These are phyloP conservation scores for Plectropomus leopardus DNA, from an alignment of 2,113 vertebrate genomes.

Conservation along the genomic window DNA sequence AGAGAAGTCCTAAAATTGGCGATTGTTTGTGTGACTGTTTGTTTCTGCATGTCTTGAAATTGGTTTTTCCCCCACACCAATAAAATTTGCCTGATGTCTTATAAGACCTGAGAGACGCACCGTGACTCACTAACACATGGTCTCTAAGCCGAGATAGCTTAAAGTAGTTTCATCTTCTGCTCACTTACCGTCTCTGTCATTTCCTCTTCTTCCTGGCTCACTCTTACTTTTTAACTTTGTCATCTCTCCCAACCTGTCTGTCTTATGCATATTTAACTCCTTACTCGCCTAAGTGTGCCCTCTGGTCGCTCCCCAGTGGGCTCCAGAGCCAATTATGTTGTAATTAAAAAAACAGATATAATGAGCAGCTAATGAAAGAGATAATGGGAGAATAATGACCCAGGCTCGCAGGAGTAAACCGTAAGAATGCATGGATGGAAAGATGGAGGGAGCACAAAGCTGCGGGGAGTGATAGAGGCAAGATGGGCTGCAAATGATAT, in stretches of 20 bases:
- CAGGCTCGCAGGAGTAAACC: neutral
- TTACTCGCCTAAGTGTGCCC: neutral
- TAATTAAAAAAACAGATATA: slow-evolving; percentile 69
- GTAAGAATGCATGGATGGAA: slow-evolving; percentile 3
- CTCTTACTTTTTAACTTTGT: slow-evolving; percentile 25
- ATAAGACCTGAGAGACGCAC: slow-evolving; percentile 21
- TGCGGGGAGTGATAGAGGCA: neutral
- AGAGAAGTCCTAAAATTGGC: neutral
- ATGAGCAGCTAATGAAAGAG: slow-evolving; percentile 70
- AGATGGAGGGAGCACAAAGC: neutral
- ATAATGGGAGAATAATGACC: slow-evolving; percentile 61
- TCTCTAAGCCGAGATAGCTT: slow-evolving; percentile 31
- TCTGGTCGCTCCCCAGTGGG: slow-evolving; percentile 49
- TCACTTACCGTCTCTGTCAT: slow-evolving; percentile 18
- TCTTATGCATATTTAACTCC: slow-evolving; percentile 6
- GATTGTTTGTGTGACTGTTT: neutral
- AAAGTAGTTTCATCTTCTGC: slow-evolving; percentile 44
- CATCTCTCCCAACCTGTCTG: neutral
- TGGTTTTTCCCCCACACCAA: slow-evolving; percentile 51
- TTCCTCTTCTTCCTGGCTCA: neutral
- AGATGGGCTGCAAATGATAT: neutral
- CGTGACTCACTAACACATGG: slow-evolving; percentile 52
- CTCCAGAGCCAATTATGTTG: slow-evolving; percentile 65
- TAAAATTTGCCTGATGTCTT: slow-evolving; percentile 58
- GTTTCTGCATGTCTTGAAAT: slow-evolving; percentile 44